Percentiles rank a stretch among this genome's conserved stretches.
phyloP scores from a whole-genome alignment of 2,888 invertebrate species.

The Helicoverpa assulta region DNA sequence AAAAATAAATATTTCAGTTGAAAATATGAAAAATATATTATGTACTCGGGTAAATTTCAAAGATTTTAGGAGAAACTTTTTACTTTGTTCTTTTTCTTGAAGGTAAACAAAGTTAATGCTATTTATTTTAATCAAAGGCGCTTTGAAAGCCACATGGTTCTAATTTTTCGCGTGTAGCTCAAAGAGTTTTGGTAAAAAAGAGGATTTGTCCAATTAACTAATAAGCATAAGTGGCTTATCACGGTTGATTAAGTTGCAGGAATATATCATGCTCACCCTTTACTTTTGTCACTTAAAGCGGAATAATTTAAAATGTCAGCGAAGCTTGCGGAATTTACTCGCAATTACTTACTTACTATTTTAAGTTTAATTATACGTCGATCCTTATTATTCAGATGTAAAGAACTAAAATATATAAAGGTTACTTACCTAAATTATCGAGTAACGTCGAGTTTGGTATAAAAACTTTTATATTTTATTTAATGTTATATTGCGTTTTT shows the following conservation, averaged over 20 bases:
- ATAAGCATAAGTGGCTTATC: constrained; percentile 33
- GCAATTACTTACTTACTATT: no score
- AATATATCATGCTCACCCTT: constrained; percentile 24
- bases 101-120: constrained; percentile 1
- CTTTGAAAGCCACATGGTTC: constrained; percentile 4
- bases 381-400: accelerated
- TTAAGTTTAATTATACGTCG: no score
- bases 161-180: constrained; percentile 1
- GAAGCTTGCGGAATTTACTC: constrained; percentile 27
- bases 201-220: constrained; percentile 36
- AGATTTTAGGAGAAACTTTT: neutral
- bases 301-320: constrained; percentile 13
- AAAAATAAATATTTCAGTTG: neutral
- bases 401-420: no score
- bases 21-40: neutral
- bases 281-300: constrained; percentile 15
- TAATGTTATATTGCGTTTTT: no score
- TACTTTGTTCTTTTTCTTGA: neutral
- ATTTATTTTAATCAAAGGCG: constrained; percentile 1
- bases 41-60: neutral
- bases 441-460: neutral
- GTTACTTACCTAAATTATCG: no score
- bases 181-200: constrained; percentile 13
- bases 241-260: constrained; percentile 24
- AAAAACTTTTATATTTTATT: no score